Base-by-base conservation (phyloP, 2,113 vertebrate genomes). In the Anolis carolinensis region DNA sequence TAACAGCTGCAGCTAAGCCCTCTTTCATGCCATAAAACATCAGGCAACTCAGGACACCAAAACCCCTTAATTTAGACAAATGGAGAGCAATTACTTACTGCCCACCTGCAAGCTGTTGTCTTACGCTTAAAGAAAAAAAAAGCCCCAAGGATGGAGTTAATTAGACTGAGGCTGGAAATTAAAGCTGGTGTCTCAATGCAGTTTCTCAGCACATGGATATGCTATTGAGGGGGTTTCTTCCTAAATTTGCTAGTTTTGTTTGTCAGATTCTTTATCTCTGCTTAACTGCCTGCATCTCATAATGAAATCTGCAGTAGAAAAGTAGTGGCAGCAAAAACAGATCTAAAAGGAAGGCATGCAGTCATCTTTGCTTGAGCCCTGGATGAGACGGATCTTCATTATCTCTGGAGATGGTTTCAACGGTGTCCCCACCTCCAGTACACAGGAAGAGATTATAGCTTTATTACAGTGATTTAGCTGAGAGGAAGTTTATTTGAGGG, bases 31-130 rank as follows among this genome's bases (percentile, higher is more conserved):
- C 23, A 89, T 0, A 0, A 78, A 82, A 68, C 85, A 23, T 78
- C 39, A 78, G 83, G 18, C 73, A 87, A 85, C 55, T 90, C 48
- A 63, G 52, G 23, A 78, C 44, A 91, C 90, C 0, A 36, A 86
- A 77, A 86, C 80, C 36, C 34, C 48, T 44, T 92, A 74, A 74
- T 55, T 48, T 63, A 84, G 78, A 80, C 50, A 82, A 81, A n/a
- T 86, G 78, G 67, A 91, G 89, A 9, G 71, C 48, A 68, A 70
- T 74, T 85, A 85, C 39, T 88, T 87, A 86, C 16, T 86, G 62
- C 18, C 62, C 48, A 63, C 79, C 82, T 80, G 67, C 44, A 87
- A 83, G 67, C 48, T 90, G 81, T 48, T 86, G 68, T n/a, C 91
- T 84, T 84, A 50, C 30, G 65, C 79, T 63, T 91, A 72, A 70